These are phyloP conservation scores for Pampusana beccarii DNA, from an alignment of 2,113 vertebrate genomes.

Conservation along the genomic window DNA sequence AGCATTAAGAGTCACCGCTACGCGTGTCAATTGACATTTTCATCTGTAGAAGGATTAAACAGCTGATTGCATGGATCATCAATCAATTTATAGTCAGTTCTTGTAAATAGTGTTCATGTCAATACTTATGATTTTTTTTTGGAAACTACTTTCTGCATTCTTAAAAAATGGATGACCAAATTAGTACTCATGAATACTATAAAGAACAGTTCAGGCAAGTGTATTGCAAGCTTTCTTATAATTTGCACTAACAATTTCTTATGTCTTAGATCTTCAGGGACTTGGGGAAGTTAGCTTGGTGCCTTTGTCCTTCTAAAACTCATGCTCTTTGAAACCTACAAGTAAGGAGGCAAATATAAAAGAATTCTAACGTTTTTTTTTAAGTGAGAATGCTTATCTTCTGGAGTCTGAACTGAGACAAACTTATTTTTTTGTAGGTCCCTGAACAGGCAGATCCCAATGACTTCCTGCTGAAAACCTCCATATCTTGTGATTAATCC, in stretches of 20 bases:
- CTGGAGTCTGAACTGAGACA: neutral
- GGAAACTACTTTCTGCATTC: neutral
- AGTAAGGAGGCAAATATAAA: neutral
- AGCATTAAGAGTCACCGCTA: neutral
- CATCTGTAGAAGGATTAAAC: neutral
- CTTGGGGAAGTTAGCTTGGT: neutral
- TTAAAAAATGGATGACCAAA: neutral
- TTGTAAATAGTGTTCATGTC: neutral
- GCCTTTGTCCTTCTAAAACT: neutral
- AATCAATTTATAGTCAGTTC: neutral
- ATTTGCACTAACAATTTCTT: neutral
- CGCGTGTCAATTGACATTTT: neutral
- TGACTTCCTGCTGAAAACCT: neutral
- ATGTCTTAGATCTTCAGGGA: neutral
- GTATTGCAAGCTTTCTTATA: neutral
- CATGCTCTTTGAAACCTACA: neutral
- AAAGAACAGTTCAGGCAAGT: neutral
- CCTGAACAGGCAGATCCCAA: neutral
- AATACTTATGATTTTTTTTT: neutral
- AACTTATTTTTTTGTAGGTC: neutral
- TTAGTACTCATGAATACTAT: neutral
- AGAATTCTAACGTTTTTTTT: neutral
- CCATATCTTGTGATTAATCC: neutral
- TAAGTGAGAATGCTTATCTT: neutral
- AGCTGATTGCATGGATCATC: neutral